Base-by-base conservation (phyloP, 1,140 invertebrate genomes). In the Fragariocoptes setiger region DNA sequence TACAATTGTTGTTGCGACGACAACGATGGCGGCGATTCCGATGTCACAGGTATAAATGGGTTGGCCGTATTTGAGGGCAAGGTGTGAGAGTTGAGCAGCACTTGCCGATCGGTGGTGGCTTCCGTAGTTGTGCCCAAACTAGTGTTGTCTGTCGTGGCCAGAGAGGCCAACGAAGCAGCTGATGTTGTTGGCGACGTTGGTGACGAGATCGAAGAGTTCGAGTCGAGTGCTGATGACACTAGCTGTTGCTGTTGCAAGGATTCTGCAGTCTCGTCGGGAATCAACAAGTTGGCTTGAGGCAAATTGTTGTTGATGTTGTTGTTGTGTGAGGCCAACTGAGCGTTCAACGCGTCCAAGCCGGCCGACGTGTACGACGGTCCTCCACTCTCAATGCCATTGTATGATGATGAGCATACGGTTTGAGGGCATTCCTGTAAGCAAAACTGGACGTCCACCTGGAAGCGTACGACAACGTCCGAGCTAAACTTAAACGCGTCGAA, bases 401-500 rank as follows among this genome's bases (percentile, higher is more conserved):
- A 8, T 8, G 25, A 31, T 8, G 25, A 31, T 8, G 8, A 8
- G 31, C 44, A 48, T 47, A 60, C 60, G 46, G 72, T 67, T 45
- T 61, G 60, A 37, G 56, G 50, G 50, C 71, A 74, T 31, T 60
- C 53, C 0, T 60, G 54, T 4, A 67, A 54, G 44, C 71, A 74
- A 49, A 71, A 72, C 40, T 66, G 65, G 2, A 74, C 67, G 49
- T 71, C 65, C 8, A 71, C 61, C 37, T 66, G 64, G 50, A 74
- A 73, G 18, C 64, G 57, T 1, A 74, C 67, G 1, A 71, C 57
- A 16, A 66, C 65, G 35, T 70, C 71, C 12, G 65, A 64, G 0
- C 69, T 66, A 52, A 74, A 74, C 18, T 71, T 68, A 53, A 74
- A 74, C 3, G 70, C 71, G 43, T 65, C 64, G 48, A 71, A 71